phyloP scores from a whole-genome alignment of 2,113 vertebrate genomes.

The Vulpes ferrilata region DNA sequence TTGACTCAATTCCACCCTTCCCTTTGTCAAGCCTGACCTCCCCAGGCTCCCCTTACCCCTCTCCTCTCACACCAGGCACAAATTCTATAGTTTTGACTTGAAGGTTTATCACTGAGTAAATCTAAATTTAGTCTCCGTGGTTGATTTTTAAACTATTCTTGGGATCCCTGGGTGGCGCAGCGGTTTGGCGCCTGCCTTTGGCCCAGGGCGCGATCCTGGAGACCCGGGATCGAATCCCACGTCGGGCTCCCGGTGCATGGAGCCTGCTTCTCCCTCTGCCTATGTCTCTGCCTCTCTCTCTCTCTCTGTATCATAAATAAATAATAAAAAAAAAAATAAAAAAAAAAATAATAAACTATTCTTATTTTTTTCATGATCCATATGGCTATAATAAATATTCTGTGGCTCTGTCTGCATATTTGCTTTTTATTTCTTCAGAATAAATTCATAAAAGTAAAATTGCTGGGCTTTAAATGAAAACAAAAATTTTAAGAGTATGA shows the following conservation, averaged over 20 bases:
- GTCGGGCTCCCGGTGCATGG: too few species aligned
- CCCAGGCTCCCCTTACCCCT: too few species aligned
- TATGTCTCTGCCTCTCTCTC: too few species aligned
- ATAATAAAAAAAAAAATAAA: too few species aligned
- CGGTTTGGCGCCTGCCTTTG: too few species aligned
- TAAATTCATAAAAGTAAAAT: conserved; percentile 21
- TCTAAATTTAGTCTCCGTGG: neutral
- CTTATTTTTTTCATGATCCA: neutral
- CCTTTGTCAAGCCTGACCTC: neutral
- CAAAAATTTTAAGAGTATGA: neutral
- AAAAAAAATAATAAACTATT: too few species aligned
- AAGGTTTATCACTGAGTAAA: neutral
- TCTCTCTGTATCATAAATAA: too few species aligned
- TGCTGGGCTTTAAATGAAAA: neutral
- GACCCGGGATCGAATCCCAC: too few species aligned
- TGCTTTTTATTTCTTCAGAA: conserved; percentile 3
- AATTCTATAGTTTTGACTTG: neutral
- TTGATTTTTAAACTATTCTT: conserved; percentile 20
- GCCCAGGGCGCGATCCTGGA: too few species aligned
- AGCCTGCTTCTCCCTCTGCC: too few species aligned
- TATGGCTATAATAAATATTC: neutral
- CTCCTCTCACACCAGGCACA: neutral
- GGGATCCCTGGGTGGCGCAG: too few species aligned
- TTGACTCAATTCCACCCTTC: neutral
- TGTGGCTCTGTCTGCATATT: neutral